phyloP scores from a whole-genome alignment of 2,113 vertebrate genomes.

The Cyrtonyx montezumae region DNA sequence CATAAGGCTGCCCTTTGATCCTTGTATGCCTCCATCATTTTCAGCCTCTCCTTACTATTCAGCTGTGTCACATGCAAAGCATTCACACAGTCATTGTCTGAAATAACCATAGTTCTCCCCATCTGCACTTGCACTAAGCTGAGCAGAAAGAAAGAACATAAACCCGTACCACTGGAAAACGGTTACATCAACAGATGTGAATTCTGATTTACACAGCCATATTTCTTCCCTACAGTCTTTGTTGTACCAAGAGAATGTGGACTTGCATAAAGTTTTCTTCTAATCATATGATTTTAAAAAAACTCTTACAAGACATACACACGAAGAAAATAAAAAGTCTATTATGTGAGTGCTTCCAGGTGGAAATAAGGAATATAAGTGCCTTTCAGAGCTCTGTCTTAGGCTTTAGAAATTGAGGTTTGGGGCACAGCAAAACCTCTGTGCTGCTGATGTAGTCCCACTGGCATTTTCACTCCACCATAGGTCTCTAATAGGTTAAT shows the following conservation, averaged over 20 bases:
- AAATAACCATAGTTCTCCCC: neutral
- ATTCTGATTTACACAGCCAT: neutral
- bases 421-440: neutral
- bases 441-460: neutral
- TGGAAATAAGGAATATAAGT: neutral
- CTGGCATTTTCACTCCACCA: neutral
- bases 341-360: fast-evolving
- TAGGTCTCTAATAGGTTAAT: neutral
- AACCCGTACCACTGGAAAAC: neutral
- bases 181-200: neutral
- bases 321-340: neutral
- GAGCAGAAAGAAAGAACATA: neutral
- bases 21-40: fast-evolving
- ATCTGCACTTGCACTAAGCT: neutral
- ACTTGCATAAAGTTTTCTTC: neutral
- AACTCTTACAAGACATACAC: neutral
- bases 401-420: neutral
- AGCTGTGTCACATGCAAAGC: neutral
- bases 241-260: neutral
- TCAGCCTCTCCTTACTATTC: neutral
- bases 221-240: neutral
- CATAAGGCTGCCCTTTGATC: neutral
- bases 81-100: neutral
- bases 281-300: neutral
- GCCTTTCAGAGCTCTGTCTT: neutral